These are phyloP conservation scores for Trichonephila inaurata DNA, from an alignment of 1,140 invertebrate genomes.

Conservation along the genomic window DNA sequence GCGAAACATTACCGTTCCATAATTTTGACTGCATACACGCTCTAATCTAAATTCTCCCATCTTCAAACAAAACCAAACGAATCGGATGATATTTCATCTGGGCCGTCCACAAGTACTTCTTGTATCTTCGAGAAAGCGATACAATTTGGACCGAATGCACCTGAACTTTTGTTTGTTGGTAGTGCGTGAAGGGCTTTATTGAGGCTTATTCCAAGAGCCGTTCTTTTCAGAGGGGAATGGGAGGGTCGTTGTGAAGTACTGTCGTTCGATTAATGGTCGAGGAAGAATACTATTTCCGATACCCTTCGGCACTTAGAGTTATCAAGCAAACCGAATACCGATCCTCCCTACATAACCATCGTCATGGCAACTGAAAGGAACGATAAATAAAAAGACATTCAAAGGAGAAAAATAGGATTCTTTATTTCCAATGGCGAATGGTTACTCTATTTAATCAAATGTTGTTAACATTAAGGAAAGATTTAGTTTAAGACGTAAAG, in stretches of 20 bases:
- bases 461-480: too few species aligned
- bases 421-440: not conserved
- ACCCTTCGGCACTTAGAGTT: slow-evolving; percentile 10
- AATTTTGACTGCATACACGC: too few species aligned
- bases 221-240: not conserved
- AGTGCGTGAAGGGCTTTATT: slow-evolving; percentile 14
- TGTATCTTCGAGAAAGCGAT: not conserved
- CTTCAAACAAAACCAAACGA: too few species aligned
- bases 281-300: slow-evolving; percentile 40
- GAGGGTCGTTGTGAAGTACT: not conserved
- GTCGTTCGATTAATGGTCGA: slow-evolving; percentile 42
- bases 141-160: not conserved
- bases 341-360: not conserved
- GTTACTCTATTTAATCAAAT: too few species aligned
- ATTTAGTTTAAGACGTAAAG: too few species aligned
- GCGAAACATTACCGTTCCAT: too few species aligned
- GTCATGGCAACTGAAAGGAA: not conserved
- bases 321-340: slow-evolving; percentile 31
- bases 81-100: too few species aligned
- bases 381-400: not conserved
- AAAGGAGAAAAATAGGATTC: not conserved
- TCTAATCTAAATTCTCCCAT: too few species aligned
- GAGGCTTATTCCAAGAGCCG: not conserved
- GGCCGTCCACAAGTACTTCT: not conserved
- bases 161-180: not conserved